A percentile compares a stretch with the other conserved stretches of the same genome.
These are phyloP conservation scores for Halichondria panicea DNA, from an alignment of 37 sponge, comb jelly and placozoan species.

Conservation along the genomic window DNA sequence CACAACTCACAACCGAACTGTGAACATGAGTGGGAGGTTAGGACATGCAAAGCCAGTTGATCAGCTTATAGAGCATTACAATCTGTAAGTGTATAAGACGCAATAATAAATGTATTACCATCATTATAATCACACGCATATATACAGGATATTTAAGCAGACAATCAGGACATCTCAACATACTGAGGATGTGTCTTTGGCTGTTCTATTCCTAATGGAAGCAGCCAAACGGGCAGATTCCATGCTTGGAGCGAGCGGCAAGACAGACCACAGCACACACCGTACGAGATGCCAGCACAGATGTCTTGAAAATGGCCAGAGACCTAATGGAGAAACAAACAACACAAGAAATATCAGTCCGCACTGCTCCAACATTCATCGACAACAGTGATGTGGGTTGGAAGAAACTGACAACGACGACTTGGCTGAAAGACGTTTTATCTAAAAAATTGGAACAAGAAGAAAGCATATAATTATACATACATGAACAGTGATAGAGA, in stretches of 20 bases:
- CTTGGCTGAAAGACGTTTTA: constrained; percentile 9
- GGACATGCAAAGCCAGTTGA: constrained; percentile 32
- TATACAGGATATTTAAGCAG: constrained; percentile 19
- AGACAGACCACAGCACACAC: background rate
- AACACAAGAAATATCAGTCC: background rate
- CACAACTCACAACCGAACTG: constrained; percentile 11
- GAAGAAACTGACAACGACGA: constrained; percentile 2
- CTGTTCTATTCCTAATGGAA: constrained; percentile 26
- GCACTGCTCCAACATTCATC: constrained; percentile 3
- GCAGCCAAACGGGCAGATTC: constrained; percentile 11
- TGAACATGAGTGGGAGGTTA: constrained; percentile 4
- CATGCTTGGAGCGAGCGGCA: background rate
- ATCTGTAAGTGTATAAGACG: constrained; percentile 21
- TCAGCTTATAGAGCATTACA: constrained; percentile 33
- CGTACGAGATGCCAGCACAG: background rate
- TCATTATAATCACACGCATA: background rate
- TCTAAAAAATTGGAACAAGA: background rate
- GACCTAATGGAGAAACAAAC: background rate
- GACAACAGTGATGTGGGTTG: constrained; percentile 10
- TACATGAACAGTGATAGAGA: background rate
- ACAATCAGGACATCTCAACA: constrained; percentile 5
- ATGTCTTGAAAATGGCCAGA: background rate
- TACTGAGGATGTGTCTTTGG: constrained; percentile 14
- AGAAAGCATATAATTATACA: background rate
- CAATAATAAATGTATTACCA: background rate